Base-by-base conservation (phyloP, 2,888 invertebrate species). In the Callyntrura guangdongensis region DNA sequence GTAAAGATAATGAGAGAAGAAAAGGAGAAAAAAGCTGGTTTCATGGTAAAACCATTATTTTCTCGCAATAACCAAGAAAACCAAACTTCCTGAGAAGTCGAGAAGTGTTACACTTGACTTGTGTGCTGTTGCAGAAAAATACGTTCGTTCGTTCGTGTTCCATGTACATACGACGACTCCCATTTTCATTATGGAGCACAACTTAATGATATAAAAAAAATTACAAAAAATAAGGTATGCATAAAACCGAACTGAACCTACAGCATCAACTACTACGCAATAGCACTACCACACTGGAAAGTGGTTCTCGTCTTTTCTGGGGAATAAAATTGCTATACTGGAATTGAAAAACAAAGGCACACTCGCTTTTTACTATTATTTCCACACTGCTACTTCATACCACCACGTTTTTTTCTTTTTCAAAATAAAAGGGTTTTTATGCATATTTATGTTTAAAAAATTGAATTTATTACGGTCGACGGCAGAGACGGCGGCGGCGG, bases 1-100 rank as follows among this genome's bases (percentile, higher is more conserved):
- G 79, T 56, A 36, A 79, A 56, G 79, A 79, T 79, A 79, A 79
- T 79, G 79, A 79, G 79, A 79, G n/a, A 27, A 59, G 74, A 79
- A 74, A 74, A 47, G 47, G 45, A n/a, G 56, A 27, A 56, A 77
- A 56, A 77, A 4, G 74, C 74, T 74, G 74, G 69, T 69, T 69
- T 69, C 69, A 74, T 74, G 74, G 74, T n/a, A 20, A 74, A 74
- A 74, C 74, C 74, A 74, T 74, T 74, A 49, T 74, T 74, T 74
- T 74, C 74, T 22, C 20, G 49, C 17, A 49, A 74, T 74, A 74
- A 74, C 22, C 67, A 67, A 67, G 36, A 67, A 67, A 67, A 36
- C 72, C 36, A 72, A 14, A 45, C 20, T 36, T 36, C 36, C 36
- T 61, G 20, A 22, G 36, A 61, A 61, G 14, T 3, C 14, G n/a